phyloP scores from a whole-genome alignment of 2,888 invertebrate genomes.

The Neoaliturus tenellus region DNA sequence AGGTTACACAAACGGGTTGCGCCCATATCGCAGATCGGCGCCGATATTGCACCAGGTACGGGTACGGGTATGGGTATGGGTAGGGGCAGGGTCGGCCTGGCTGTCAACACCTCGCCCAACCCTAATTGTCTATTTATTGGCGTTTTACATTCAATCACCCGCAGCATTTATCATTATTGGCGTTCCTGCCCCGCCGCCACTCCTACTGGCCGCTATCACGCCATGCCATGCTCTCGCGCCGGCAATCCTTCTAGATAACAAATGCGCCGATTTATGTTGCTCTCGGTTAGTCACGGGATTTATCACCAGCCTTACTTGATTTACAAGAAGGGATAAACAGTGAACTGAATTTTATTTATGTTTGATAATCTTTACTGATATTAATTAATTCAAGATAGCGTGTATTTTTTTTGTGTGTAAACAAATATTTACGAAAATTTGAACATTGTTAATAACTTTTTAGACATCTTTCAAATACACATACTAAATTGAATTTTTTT shows the following conservation, averaged over 20 bases:
- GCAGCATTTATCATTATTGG: slow-evolving; percentile 19
- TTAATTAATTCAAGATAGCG: too few species aligned
- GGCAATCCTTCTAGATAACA: not conserved
- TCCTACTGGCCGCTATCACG: not conserved
- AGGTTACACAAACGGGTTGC: slow-evolving; percentile 23
- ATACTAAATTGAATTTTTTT: too few species aligned
- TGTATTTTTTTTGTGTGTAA: too few species aligned
- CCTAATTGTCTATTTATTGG: slow-evolving; percentile 45
- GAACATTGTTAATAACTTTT: too few species aligned
- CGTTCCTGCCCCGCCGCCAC: not conserved
- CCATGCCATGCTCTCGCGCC: not conserved
- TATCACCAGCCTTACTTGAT: not conserved
- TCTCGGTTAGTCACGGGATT: not conserved
- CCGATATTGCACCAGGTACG: not conserved
- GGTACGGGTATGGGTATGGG: not conserved
- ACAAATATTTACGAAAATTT: too few species aligned
- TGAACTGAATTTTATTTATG: too few species aligned
- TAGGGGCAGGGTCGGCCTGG: not conserved
- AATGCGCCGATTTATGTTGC: not conserved
- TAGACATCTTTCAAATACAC: too few species aligned
- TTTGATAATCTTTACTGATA: too few species aligned
- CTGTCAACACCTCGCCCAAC: slow-evolving; percentile 34
- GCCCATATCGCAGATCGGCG: slow-evolving; percentile 21
- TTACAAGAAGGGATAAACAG: too few species aligned
- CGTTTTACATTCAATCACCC: slow-evolving; percentile 34